Base-by-base conservation (phyloP, 2,797 vertebrate genomes). In the Anomalospiza imberbis region DNA sequence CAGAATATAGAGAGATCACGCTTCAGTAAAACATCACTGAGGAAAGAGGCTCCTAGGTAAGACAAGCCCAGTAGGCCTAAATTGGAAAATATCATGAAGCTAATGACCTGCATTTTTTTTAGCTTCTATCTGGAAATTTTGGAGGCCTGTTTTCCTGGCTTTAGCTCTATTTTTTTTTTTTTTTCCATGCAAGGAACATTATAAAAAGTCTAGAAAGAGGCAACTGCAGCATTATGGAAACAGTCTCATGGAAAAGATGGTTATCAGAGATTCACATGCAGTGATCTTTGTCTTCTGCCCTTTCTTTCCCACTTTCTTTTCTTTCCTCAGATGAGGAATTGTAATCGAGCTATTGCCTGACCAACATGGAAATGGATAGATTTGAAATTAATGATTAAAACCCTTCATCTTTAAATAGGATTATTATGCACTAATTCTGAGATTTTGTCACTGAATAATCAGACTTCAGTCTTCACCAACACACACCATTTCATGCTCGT, bases 1-100 rank as follows among this genome's bases (percentile, higher is more conserved):
- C 10, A 63, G 60, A 85, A 57, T 11, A n/a, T 40, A 32, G 22
- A 82, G 74, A 81, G 12, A 19, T 65, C 45, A 44, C 1, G 8
- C 17, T 44, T 70, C 63, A 57, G 32, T 40, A 44, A 68, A 90
- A 45, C 1, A 24, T 44, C 44, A 26, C 8, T 0, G 0, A 63
- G 2, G n/a, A 40, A 61, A 42, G 45, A n/a, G 12, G 26, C 12
- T 36, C 15, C 17, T 15, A 40, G 19, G 25, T 47, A 79, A 88
- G 51, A 29, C 17, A 63, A 79, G 14, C n/a, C 45, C 20, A 51
- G 29, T 5, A 70, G 70, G 15, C 17, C 7, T 67, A 32, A 79
- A 51, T 4, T 66, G 63, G 38, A 47, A 93, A 89, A 48, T 48
- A 29, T 17, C 3, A 44, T 48, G 4, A 55, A 82, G 28, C 9